Base-by-base conservation (phyloP, 53 echinoderm and acorn worm species). In the Paracentrotus lividus region DNA sequence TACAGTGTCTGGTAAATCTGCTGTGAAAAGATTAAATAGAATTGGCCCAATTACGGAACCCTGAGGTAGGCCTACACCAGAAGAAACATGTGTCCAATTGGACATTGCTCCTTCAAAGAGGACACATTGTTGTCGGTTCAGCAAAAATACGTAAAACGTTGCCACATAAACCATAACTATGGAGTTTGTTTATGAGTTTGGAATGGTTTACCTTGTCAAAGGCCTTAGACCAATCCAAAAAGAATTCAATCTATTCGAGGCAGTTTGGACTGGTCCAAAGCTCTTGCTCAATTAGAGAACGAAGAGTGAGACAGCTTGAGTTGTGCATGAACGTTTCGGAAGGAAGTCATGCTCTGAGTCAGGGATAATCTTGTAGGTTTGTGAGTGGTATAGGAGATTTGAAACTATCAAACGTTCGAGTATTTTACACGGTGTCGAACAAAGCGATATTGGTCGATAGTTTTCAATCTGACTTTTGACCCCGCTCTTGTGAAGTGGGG, bases 401-500 rank as follows among this genome's bases (percentile, higher is more conserved):
- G 0, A 10, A 13, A 69, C 69, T 36, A 69, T 69, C 4, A 69
- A 38, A 14, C 69, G 69, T 69, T 69, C 69, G 15, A 69, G 69
- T 18, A n/a, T 60, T n/a, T 60, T 60, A 60, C 60, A 60, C 7
- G 60, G 60, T 24, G n/a, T n/a, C 8, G 60, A 33, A 18, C 72
- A 72, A 72, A 72, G 72, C 5, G 72, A 72, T 16, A 72, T 16
- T 72, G 72, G 72, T 1, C 72, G 72, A 72, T 38, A 72, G 20
- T 72, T 72, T 72, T 36, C 72, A 38, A 72, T 72, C 72, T 20
- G 34, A 5, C 20, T 72, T 38, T 18, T 34, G 26, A 38, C 72
- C 16, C 72, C 72, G 38, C 72, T 72, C 72, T 72, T 72, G 38
- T 72, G 18, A 38, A 72, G 72, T 38, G 72, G 72, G 29, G 72